Conservation (phyloP, 2,888 invertebrate species). For the Drosophila nigricruria region DNA sequence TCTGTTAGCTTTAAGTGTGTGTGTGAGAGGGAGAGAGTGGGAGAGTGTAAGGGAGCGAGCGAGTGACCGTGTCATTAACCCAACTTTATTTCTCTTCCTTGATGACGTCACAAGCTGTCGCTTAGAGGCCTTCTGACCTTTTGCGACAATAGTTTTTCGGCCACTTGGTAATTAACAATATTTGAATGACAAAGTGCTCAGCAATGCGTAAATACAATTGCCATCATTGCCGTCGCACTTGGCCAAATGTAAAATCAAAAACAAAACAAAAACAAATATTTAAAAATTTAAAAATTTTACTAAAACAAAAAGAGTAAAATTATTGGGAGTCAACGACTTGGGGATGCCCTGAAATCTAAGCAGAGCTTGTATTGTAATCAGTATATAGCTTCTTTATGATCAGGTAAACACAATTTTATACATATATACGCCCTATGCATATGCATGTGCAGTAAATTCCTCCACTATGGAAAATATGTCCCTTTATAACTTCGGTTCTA, state of each 20-base stretch:
- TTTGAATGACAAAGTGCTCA: constrained; percentile 77
- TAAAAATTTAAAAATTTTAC: constrained; percentile 24
- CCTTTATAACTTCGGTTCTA: not conserved
- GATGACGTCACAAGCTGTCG: constrained; percentile 48
- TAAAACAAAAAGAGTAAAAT: constrained; percentile 13
- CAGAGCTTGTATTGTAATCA: not conserved
- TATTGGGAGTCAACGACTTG: not conserved
- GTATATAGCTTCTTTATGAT: too few species aligned
- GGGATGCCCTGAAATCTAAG: not conserved
- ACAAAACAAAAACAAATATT: constrained; percentile 21
- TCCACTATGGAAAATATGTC: not conserved
- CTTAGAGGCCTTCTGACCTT: constrained; percentile 61
- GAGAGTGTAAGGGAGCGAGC: constrained; percentile 13
- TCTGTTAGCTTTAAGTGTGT: constrained; percentile 3
- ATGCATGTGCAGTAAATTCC: not conserved
- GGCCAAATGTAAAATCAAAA: constrained; percentile 53
- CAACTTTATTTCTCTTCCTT: constrained; percentile 45
- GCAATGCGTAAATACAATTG: constrained; percentile 80
- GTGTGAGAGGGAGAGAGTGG: constrained; percentile 7
- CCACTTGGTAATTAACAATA: constrained; percentile 62
- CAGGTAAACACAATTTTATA: too few species aligned
- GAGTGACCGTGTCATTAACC: constrained; percentile 65
- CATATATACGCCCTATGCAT: not conserved
- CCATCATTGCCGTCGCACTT: constrained; percentile 61
- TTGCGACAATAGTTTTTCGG: constrained; percentile 43